Base-by-base conservation (phyloP, 1,140 invertebrate species). In the Drosophila tropicalis region DNA sequence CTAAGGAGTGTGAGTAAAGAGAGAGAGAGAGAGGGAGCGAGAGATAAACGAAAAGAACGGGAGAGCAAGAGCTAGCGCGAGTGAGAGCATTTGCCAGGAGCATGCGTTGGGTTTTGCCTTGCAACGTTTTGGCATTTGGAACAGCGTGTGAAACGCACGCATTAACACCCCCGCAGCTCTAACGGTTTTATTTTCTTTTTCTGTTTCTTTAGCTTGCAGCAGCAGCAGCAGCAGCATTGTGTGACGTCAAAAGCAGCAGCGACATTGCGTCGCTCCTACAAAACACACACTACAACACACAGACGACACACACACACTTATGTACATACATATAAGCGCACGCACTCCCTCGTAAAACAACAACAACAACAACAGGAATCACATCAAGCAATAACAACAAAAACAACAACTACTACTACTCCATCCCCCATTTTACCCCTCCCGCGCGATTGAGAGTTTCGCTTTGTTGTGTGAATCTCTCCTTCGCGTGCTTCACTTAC, bases 191-290 rank as follows among this genome's bases (percentile, higher is more conserved):
- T 62, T 32, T 55, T 41, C 44, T 47, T 44, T 25, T 47, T 29
- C 29, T 32, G 40, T 47, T 57, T 70, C 34, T 69, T 44, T 68
- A 71, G 65, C 68, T 80, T 72, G 68, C 82, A 86, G 83, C 79
- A 40, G 60, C 67, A 40, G 39, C 41, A 70, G 68, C 58, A 61
- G 62, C 69, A 55, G 54, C 69, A 58, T 67, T 81, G 41, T 71
- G 77, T 86, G 81, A 86, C 81, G 81, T 86, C 82, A 86, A 81
- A 69, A 74, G 76, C 67, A 82, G 72, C 68, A 70, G 72, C 70
- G 70, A 66, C 79, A 57, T 66, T 70, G 44, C 44, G 44, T 51
- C 44, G 44, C 60, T 64, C 67, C 67, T 60, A 63, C 65, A 76
- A n/a, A n/a, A n/a, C 44, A 76, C 71, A 63, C 73, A 56, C 63